Conservation (phyloP, 2,888 invertebrate genomes). For the Synergus japonicus region DNA sequence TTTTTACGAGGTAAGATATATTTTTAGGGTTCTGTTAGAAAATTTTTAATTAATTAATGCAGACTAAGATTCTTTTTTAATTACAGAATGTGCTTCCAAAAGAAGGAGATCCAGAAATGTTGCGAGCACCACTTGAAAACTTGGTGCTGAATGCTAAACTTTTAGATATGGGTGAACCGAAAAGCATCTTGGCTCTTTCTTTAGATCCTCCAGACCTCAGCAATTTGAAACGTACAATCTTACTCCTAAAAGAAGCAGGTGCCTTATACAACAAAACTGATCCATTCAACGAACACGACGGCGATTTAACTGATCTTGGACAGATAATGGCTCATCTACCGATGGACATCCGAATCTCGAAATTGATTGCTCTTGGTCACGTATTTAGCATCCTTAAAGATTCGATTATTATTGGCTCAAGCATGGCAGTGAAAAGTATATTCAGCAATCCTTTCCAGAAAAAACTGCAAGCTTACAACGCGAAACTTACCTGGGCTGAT, state of each 20-base stretch:
- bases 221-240: slow-evolving; percentile 89
- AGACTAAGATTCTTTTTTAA: background rate
- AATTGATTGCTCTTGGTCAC: slow-evolving; percentile 91
- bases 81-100: slow-evolving; percentile 73
- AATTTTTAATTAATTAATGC: background rate
- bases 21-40: background rate
- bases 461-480: slow-evolving; percentile 84
- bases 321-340: slow-evolving; percentile 90
- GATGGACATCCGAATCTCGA: slow-evolving; percentile 88
- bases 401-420: slow-evolving; percentile 91
- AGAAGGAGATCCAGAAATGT: slow-evolving; percentile 86
- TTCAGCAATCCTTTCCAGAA: slow-evolving; percentile 87
- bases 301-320: slow-evolving; percentile 93
- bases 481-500: slow-evolving; percentile 89
- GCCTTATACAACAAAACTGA: slow-evolving; percentile 83
- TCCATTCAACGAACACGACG: slow-evolving; percentile 83
- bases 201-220: slow-evolving; percentile 91
- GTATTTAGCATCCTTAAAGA: slow-evolving; percentile 92
- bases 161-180: slow-evolving; percentile 88
- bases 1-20: slow-evolving; percentile 81
- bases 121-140: slow-evolving; percentile 88
- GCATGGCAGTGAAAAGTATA: slow-evolving; percentile 88
- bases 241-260: slow-evolving; percentile 92
- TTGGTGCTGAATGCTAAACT: slow-evolving; percentile 89
- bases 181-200: slow-evolving; percentile 89